Percentiles rank a stretch among this genome's conserved stretches.
Evolutionary conservation across 2,797 vertebrate species (phyloP).

Genomic region (Xenopus petersii): DNA sequence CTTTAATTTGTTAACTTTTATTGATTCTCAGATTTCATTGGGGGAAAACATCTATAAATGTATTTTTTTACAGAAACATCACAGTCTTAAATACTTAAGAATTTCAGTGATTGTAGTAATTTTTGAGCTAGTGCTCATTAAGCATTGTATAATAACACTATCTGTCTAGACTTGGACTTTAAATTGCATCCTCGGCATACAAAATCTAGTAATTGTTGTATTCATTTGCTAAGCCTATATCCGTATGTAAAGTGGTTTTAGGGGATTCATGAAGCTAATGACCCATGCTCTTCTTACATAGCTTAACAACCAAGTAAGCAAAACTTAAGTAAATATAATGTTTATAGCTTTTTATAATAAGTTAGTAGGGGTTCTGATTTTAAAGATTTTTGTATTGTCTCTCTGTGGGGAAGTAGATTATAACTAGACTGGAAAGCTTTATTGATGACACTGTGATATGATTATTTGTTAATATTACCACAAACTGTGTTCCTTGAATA

Average conservation of each 20-base stretch:
- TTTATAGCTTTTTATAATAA: conserved; percentile 18
- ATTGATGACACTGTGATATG: conserved; percentile 30
- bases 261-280: conserved; percentile 45
- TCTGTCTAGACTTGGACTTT: conserved; percentile 12
- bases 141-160: neutral
- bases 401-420: conserved; percentile 13
- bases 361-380: conserved; percentile 14
- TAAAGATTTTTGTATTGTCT: conserved; percentile 24
- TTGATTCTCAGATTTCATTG: too few species aligned
- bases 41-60: too few species aligned
- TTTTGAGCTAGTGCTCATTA: neutral
- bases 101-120: neutral
- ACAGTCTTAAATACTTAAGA: neutral
- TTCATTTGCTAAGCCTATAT: conserved; percentile 21
- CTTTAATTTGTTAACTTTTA: too few species aligned
- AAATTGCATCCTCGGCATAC: conserved; percentile 16
- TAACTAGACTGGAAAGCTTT: conserved; percentile 23
- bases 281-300: conserved; percentile 34
- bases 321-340: conserved; percentile 43
- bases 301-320: conserved; percentile 41
- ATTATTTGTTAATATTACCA: conserved; percentile 33
- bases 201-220: conserved; percentile 34
- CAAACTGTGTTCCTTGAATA: conserved; percentile 13
- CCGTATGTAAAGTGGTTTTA: conserved; percentile 30
- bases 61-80: too few species aligned